Conservation (phyloP, 2,797 vertebrate genomes). For the Salarias fasciatus region DNA sequence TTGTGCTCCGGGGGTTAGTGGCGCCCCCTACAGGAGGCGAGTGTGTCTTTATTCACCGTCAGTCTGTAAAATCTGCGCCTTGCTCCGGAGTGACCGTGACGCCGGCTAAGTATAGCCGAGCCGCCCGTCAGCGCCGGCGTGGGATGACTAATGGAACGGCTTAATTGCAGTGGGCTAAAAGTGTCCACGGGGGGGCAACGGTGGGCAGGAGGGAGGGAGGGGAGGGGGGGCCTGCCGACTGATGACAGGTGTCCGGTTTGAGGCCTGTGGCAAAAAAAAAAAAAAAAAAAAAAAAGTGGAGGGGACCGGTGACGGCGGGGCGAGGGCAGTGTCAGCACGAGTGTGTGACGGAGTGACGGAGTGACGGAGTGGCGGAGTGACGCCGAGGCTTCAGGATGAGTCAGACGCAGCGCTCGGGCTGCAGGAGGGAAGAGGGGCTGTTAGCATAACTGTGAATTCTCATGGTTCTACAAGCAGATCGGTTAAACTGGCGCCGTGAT, state of each 20-base stretch:
- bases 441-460: conserved; percentile 78
- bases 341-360: conserved; percentile 51
- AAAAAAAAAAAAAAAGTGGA: conserved; percentile 24
- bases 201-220: conserved; percentile 65
- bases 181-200: conserved; percentile 63
- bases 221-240: conserved; percentile 53
- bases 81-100: conserved; percentile 54
- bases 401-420: conserved; percentile 65
- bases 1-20: too few species aligned
- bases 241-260: conserved; percentile 71
- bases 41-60: conserved; percentile 26
- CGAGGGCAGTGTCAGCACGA: conserved; percentile 29
- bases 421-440: conserved; percentile 60
- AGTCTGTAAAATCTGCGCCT: conserved; percentile 46
- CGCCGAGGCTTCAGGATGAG: conserved; percentile 62
- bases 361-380: too few species aligned
- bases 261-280: conserved; percentile 58
- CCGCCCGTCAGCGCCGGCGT: conserved; percentile 61
- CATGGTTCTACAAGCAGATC: conserved; percentile 68
- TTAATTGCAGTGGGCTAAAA: conserved; percentile 74
- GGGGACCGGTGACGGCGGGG: conserved; percentile 43
- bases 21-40: too few species aligned
- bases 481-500: conserved; percentile 49
- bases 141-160: conserved; percentile 74
- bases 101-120: conserved; percentile 60